phyloP scores from a whole-genome alignment of 2,888 invertebrate genomes.

The Diadegma fenestrale region DNA sequence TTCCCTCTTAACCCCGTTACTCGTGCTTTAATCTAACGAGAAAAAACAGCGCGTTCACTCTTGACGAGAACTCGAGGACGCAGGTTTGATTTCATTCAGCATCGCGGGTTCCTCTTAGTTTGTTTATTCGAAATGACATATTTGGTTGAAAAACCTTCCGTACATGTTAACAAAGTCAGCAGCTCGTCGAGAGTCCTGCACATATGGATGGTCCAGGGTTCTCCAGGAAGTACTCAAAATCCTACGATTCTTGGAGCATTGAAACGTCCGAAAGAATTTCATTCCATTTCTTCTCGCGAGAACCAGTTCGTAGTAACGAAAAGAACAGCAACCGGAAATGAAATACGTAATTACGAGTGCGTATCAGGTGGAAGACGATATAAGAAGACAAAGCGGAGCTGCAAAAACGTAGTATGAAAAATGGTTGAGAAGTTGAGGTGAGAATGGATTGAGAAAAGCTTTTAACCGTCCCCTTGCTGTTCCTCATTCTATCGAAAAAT shows the following conservation, averaged over 20 bases:
- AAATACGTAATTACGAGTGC: background rate
- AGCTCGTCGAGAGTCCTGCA: background rate
- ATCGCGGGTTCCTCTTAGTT: background rate
- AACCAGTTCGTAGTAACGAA: background rate
- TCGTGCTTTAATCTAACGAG: conserved; percentile 1
- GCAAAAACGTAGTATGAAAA: background rate
- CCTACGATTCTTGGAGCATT: background rate
- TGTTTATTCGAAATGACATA: background rate
- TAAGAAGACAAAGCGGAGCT: background rate
- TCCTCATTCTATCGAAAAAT: conserved; percentile 42
- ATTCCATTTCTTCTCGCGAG: background rate
- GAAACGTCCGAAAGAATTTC: no score
- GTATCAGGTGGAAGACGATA: background rate
- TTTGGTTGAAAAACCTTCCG: background rate
- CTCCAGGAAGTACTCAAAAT: background rate
- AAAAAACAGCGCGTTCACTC: conserved; percentile 21
- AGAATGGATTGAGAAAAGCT: conserved; percentile 47
- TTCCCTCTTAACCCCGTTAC: conserved; percentile 61
- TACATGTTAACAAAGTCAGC: background rate
- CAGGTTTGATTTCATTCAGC: conserved; percentile 3
- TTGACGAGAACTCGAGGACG: background rate
- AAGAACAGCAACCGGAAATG: background rate
- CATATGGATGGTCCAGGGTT: background rate
- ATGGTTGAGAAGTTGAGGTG: conserved; percentile 6
- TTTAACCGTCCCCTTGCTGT: conserved; percentile 13